These are phyloP conservation scores for Mustela nigripes DNA, from an alignment of 2,113 vertebrate species.

Conservation along the genomic window DNA sequence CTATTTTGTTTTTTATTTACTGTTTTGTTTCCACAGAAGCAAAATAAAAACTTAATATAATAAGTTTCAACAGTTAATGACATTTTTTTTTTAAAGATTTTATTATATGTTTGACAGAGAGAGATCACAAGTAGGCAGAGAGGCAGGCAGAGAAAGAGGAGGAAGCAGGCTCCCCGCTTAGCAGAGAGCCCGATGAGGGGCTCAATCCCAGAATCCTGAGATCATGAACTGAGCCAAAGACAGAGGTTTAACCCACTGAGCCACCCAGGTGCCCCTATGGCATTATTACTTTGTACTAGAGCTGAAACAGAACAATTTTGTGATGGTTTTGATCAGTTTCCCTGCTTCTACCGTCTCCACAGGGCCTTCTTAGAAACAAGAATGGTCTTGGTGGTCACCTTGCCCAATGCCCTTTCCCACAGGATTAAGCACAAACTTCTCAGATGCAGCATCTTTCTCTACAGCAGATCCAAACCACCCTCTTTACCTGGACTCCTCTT, in stretches of 20 bases:
- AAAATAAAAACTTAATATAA: conserved; percentile 40
- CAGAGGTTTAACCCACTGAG: too few relatives aligned
- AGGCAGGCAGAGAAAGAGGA: too few relatives aligned
- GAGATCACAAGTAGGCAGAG: too few relatives aligned
- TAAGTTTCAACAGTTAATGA: background rate
- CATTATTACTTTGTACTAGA: background rate
- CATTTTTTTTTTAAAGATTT: background rate
- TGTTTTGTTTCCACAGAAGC: background rate
- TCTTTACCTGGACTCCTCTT: background rate
- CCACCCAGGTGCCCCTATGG: too few relatives aligned
- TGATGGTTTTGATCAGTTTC: background rate
- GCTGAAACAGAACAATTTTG: background rate
- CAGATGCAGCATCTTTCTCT: background rate
- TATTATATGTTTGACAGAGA: too few relatives aligned
- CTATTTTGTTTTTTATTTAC: conserved; percentile 3
- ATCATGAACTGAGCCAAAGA: too few relatives aligned
- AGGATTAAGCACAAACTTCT: background rate
- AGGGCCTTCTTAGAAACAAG: background rate
- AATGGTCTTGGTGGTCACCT: background rate
- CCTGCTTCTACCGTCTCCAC: background rate
- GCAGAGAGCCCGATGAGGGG: too few relatives aligned
- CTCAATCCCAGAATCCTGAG: too few relatives aligned
- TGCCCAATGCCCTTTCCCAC: background rate
- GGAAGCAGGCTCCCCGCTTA: too few relatives aligned
- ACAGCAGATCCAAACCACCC: background rate